A percentile compares a stretch with the other conserved stretches of the same genome.
Conservation (phyloP, 2,888 invertebrate genomes). For the Catocala sponsa region DNA sequence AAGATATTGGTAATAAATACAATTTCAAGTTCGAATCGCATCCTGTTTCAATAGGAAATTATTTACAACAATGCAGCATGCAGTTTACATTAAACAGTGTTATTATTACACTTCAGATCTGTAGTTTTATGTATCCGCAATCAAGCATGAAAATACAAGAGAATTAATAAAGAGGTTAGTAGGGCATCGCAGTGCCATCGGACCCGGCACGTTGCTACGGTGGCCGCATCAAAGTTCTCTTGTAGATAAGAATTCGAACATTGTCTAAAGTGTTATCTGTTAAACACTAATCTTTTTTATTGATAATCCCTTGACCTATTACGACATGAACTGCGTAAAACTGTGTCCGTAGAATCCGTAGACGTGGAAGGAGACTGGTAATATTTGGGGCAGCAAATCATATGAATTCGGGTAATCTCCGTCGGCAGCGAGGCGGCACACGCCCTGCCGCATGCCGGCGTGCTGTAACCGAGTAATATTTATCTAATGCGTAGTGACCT, state of each 20-base stretch:
- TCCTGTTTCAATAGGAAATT: slow-evolving; percentile 1
- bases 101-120: not conserved
- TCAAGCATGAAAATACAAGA: slow-evolving; percentile 8
- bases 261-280: slow-evolving; percentile 60
- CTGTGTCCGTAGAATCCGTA: slow-evolving; percentile 14
- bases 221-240: slow-evolving; percentile 47
- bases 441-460: slow-evolving; percentile 54
- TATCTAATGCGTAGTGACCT: slow-evolving; percentile 68
- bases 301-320: slow-evolving; percentile 74
- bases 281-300: slow-evolving; percentile 55
- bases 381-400: slow-evolving; percentile 52
- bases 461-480: slow-evolving; percentile 51
- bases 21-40: not conserved
- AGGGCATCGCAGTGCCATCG: slow-evolving; percentile 61
- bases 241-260: slow-evolving; percentile 60
- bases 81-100: not conserved
- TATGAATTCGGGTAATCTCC: slow-evolving; percentile 54
- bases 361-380: slow-evolving; percentile 39
- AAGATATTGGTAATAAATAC: not conserved
- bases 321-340: slow-evolving; percentile 71
- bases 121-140: not conserved
- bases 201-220: slow-evolving; percentile 38
- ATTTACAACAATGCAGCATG: not conserved
- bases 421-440: slow-evolving; percentile 45
- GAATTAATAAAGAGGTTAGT: slow-evolving; percentile 69